phyloP scores from a whole-genome alignment of 2,113 vertebrate genomes.

The Clupea harengus region DNA sequence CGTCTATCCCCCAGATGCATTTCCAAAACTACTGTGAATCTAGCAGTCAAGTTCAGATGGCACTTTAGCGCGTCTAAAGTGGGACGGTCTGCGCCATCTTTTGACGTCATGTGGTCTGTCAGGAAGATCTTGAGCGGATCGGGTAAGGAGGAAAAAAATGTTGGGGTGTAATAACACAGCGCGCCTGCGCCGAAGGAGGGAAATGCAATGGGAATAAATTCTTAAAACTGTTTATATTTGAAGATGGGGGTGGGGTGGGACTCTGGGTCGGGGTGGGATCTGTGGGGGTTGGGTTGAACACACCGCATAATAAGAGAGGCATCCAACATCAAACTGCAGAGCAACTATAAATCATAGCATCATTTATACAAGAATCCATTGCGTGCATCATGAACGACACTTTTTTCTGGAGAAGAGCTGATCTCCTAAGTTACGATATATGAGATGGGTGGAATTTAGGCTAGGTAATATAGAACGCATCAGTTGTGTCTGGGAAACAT shows the following conservation, averaged over 20 bases:
- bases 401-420: background rate
- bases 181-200: conserved; percentile 62
- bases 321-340: background rate
- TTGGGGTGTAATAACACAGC: conserved; percentile 39
- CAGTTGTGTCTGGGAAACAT: background rate
- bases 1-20: background rate
- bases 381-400: background rate
- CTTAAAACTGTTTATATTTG: conserved; percentile 60
- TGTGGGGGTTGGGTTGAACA: conserved; percentile 39
- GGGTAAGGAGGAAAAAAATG: conserved; percentile 52
- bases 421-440: background rate
- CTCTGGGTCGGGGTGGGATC: conserved; percentile 28
- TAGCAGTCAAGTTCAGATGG: background rate
- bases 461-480: background rate
- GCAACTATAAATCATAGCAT: conserved; percentile 15
- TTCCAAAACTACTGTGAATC: background rate
- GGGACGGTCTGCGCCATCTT: conserved; percentile 59
- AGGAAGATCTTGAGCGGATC: conserved; percentile 64
- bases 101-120: conserved; percentile 71
- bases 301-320: conserved; percentile 9
- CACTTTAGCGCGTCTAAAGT: conserved; percentile 16
- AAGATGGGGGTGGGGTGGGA: conserved; percentile 43
- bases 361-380: conserved; percentile 12
- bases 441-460: background rate
- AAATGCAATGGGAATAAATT: conserved; percentile 54